Base-by-base conservation (phyloP, 2,888 invertebrate genomes). In the Baccha elongata region DNA sequence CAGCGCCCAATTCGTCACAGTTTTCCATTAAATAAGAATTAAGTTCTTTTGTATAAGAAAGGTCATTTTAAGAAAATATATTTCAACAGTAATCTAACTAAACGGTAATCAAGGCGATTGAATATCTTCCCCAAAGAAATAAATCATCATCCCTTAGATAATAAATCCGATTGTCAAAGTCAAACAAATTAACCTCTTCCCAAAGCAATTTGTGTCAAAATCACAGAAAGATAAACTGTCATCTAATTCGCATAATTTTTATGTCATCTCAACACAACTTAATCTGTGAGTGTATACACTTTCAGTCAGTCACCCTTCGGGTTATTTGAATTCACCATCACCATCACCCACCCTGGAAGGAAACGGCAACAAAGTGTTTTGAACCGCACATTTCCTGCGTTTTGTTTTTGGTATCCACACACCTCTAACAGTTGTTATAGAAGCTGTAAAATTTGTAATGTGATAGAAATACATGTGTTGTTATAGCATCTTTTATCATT, bases 261-360 rank as follows among this genome's bases (percentile, higher is more conserved):
- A 83, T 83, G 78, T 83, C 83, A 83, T 83, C 83, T 83, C 83
- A 83, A 83, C 83, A 83, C 83, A 83, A 83, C 83, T 83, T 83
- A 78, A 83, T 83, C 83, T 64, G 78, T 50, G 64, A 80, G 80
- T 64, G 69, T 48, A 58, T 67, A 69, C 65, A 65, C 62, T 44
- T 35, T 35, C 37, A 55, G 35, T 53, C 65, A 69, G 64, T 68
- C 58, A 78, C 78, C 83, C 83, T 68, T 78, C 32, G 78, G 76
- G 55, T 71, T 62, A 62, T 69, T 75, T 68, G 23, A 68, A 40
- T 37, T 58, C 19, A 13, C 19, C 37, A 10, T 17, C 40, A 32
- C 21, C 53, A 42, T n/a, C 60, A 50, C 19, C 48, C 55, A 73
- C 80, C 69, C 74, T 40, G 26, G 0, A 26, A 35, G 76, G 76